phyloP scores from a whole-genome alignment of 2,113 vertebrate genomes.

The Propithecus coquereli region DNA sequence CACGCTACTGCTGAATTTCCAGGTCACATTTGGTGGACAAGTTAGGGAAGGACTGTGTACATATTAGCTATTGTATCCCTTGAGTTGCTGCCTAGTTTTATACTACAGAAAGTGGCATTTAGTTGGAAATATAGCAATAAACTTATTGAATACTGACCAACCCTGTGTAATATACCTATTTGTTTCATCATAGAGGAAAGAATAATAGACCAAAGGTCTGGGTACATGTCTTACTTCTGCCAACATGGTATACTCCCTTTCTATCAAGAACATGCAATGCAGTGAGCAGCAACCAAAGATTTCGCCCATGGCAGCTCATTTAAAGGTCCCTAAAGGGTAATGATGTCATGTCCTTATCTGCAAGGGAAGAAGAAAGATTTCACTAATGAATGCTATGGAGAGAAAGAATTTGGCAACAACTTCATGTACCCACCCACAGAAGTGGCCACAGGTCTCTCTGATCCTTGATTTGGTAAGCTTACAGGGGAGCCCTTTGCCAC shows the following conservation, averaged over 20 bases:
- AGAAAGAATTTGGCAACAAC: background rate
- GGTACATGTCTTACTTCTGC: background rate
- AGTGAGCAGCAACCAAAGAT: background rate
- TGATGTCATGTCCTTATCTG: background rate
- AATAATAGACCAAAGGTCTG: background rate
- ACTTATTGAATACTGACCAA: background rate
- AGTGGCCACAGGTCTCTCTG: background rate
- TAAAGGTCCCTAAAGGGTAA: background rate
- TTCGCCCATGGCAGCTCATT: background rate
- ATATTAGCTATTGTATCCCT: background rate
- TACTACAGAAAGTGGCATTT: background rate
- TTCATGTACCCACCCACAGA: no score
- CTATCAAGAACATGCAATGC: background rate
- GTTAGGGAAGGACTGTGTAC: background rate
- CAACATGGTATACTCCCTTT: background rate
- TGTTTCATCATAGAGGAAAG: background rate
- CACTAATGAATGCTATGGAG: background rate
- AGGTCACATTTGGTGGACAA: background rate
- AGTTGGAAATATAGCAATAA: background rate
- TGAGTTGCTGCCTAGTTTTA: background rate
- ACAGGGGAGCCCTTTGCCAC: background rate
- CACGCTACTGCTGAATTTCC: background rate
- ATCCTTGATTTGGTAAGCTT: background rate
- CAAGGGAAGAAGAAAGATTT: background rate
- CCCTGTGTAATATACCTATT: background rate